Evolutionary conservation across 2,888 invertebrate genomes (phyloP).

Genomic region (Rotaria sp.): DNA sequence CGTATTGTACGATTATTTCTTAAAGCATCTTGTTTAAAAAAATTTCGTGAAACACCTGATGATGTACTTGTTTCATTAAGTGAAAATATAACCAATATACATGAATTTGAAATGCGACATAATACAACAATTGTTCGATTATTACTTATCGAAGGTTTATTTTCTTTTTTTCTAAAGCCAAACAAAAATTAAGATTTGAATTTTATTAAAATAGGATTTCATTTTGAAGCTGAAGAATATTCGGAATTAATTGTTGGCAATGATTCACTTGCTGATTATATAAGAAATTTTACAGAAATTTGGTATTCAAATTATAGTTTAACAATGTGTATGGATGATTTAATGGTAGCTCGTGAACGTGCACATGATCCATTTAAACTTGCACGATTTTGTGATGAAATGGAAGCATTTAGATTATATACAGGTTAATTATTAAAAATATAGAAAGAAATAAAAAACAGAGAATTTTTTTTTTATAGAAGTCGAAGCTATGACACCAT

Average conservation of each 20-base stretch:
- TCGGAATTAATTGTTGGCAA: not conserved
- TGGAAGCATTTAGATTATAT: conserved; percentile 14
- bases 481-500: conserved; percentile 6
- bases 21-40: not conserved
- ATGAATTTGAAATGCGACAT: conserved; percentile 14
- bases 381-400: not conserved
- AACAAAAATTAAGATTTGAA: not conserved
- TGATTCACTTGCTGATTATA: conserved; percentile 15
- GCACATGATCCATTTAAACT: conserved; percentile 20
- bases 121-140: conserved; percentile 20
- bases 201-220: not conserved
- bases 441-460: too few species aligned
- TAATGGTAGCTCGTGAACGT: conserved; percentile 22
- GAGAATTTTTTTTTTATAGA: not conserved
- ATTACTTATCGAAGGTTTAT: not conserved
- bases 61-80: conserved; percentile 4
- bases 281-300: not conserved
- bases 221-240: conserved; percentile 26
- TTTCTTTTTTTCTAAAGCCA: not conserved
- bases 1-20: conserved; percentile 23
- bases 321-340: conserved; percentile 19
- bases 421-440: not conserved
- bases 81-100: not conserved
- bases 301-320: conserved; percentile 30
- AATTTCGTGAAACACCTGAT: not conserved